These are phyloP conservation scores for Pycnonotus jocosus DNA, from an alignment of 2,113 vertebrate genomes.

Conservation along the genomic window DNA sequence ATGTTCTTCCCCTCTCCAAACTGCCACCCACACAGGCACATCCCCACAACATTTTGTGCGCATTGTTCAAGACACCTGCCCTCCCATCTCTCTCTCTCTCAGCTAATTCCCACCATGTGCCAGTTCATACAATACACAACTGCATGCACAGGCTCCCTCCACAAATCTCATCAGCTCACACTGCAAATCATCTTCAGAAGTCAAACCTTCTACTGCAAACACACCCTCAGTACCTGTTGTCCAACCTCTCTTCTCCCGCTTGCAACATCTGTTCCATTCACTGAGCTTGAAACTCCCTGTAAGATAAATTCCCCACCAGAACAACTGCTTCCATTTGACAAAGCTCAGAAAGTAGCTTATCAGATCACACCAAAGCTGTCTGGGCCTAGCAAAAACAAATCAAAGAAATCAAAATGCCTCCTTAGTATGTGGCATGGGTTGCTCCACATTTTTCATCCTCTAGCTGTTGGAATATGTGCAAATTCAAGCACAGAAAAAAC, in stretches of 20 bases:
- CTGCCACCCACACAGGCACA: background rate
- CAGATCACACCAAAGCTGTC: background rate
- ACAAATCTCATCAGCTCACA: background rate
- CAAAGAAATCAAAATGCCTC: background rate
- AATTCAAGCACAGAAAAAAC: background rate
- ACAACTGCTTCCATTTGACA: background rate
- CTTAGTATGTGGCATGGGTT: background rate
- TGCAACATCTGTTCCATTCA: background rate
- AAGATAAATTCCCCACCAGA: background rate
- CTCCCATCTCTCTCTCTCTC: background rate
- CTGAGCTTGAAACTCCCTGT: background rate
- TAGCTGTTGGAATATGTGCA: background rate
- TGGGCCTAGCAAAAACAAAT: background rate
- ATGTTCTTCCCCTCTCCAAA: background rate
- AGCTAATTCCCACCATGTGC: background rate
- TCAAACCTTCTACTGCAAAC: background rate
- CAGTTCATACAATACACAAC: background rate
- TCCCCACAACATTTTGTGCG: background rate
- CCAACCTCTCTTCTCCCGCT: background rate
- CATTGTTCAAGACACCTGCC: background rate
- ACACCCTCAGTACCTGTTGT: background rate
- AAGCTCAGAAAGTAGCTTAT: background rate
- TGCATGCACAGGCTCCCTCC: background rate
- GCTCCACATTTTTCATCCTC: background rate
- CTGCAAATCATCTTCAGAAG: background rate